Base-by-base conservation (phyloP, 2,888 invertebrate genomes). In the Cyclophora punctaria region DNA sequence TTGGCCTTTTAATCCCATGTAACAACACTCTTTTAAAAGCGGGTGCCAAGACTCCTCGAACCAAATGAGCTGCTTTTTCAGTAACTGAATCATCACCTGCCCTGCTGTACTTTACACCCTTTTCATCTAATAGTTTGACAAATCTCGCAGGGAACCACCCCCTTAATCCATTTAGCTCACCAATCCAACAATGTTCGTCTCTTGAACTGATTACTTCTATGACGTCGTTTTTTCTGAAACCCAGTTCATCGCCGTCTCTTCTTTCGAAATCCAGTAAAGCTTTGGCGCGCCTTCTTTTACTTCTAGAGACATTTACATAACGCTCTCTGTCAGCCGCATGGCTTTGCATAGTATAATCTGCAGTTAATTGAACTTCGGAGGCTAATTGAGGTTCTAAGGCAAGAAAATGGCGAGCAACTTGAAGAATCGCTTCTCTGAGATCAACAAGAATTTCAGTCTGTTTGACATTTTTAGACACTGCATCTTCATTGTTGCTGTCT, bases 371-470 rank as follows among this genome's bases (percentile, higher is more conserved):
- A 50, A 95, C 94, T 70, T 96, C 94, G 53, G 93, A 93, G 48
- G 90, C 90, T 60, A 96, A 81, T 83, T 95, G 96, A 41, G 97
- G 96, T 85, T 98, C 98, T 44, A 97, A 92, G 53, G 96, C 95
- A 60, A 98, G 92, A 82, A 99, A 99, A 86, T 99, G 98, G 37
- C 98, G 91, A 34, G 97, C 96, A 46, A 93, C 92, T 89, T 91
- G 98, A 49, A 98, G 88, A 64, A 99, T 97, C 37, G 98, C 96
- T 87, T 99, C 98, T 62, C 98, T 91, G 48, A 99, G 90, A 87
- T 99, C 98, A n/a, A 99, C 98, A 60, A 99, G 89, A 69, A 99
- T 94, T 90, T 99, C 99, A 65, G 99, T 99, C 88, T 99, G 99
- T 57, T 96, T 93, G 48, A 99, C 96, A 89, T 99, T 99, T 83